Evolutionary conservation across 2,113 vertebrate genomes (phyloP), one percentile per base, ranked within the genome.

Genomic region (Pseudopodoces humilis): DNA sequence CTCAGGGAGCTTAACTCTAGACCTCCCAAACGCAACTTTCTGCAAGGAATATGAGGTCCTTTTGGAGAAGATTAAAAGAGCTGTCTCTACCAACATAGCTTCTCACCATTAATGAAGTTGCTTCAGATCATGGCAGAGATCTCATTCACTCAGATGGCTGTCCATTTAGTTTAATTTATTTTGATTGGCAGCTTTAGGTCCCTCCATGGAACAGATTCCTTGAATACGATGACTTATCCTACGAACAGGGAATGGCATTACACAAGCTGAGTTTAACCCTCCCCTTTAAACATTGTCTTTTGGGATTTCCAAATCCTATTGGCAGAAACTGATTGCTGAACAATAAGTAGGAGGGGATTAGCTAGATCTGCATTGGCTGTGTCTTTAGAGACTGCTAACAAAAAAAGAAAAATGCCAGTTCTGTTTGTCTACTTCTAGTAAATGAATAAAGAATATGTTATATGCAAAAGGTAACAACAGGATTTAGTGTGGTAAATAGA

Each of bases 291-390:
- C 46, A 47, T 1, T 18, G 31, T 64, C 86, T 88, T 95, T 59
- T 71, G 95, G 55, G 83, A 96, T 55, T 96, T 58, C 37, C 70
- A 94, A 87, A 95, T 96, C 85, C 70, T 97, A 86, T 70, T 94
- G 94, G 88, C 85, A 95, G 81, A 49, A 25, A 37, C 63, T 86
- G 56, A 85, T 87, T 93, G 71, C 37, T 93, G 93, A 96, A 94
- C 94, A 97, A 88, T 81, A 97, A 96, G 50, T 88, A 92, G 87
- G 35, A 94, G 17, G 55, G 33, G 83, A 97, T 98, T 98, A 97
- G 67, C 79, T 88, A 47, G 56, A 71, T 95, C 60, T 90, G 64
- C 83, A 83, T 65, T 95, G 93, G 84, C 80, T 70, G 16, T 88
- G 56, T 87, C 95, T 95, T 96, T 80, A 63, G 87, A 94, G 88